These are phyloP conservation scores for Tetranychus truncatus DNA, from an alignment of 2,888 invertebrate genomes.

Conservation along the genomic window DNA sequence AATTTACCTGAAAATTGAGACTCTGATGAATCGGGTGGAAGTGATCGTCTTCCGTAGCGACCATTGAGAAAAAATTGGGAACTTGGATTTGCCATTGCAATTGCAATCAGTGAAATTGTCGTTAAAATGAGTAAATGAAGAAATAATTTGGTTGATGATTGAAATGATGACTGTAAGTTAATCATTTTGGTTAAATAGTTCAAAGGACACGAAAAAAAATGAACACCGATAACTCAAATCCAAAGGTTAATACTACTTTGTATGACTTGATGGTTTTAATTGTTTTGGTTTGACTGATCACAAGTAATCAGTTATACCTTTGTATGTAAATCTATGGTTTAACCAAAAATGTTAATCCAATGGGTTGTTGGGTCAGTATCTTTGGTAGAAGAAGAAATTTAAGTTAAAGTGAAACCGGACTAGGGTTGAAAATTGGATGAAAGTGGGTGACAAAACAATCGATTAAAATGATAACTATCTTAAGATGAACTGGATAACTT, in stretches of 20 bases:
- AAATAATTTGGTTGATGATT: background rate
- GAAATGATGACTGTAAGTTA: background rate
- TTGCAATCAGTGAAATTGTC: background rate
- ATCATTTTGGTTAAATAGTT: background rate
- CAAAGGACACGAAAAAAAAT: background rate
- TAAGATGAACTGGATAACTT: no score
- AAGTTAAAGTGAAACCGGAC: no score
- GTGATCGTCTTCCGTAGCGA: background rate
- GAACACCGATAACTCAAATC: background rate
- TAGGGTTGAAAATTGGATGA: no score
- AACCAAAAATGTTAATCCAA: no score
- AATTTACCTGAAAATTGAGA: background rate
- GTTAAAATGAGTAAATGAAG: background rate
- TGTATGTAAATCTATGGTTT: no score
- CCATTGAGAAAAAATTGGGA: background rate
- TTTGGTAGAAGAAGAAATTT: no score
- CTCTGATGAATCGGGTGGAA: background rate
- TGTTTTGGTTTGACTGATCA: no score
- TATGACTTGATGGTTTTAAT: no score
- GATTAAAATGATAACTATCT: no score
- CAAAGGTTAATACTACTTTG: background rate
- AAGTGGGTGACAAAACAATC: no score
- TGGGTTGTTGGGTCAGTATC: no score
- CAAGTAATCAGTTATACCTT: no score
- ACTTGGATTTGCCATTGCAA: background rate